Evolutionary conservation across 2,113 vertebrate species (phyloP), one percentile per base, ranked within the genome.

Genomic region (Galeopterus variegatus): DNA sequence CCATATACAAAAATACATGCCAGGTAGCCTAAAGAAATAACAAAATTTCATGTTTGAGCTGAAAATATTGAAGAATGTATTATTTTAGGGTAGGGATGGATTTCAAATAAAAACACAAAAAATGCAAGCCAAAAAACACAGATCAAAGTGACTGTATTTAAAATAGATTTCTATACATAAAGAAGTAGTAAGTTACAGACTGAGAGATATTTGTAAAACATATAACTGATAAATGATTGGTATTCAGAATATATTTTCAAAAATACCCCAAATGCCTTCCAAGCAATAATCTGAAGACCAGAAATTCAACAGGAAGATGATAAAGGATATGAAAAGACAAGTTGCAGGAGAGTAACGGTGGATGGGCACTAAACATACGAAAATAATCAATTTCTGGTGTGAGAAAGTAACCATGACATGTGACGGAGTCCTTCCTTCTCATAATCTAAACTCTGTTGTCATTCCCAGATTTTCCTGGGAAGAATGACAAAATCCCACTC

Each of bases 91-190:
- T 8, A 77, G 48, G 72, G 36, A 89, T 4, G 10, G 14, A 48
- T 79, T 95, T 93, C 85, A 92, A 72, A 26, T 45, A 94, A 75
- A 72, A 75, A 65, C 23, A 9, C 48, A 81, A 90, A 67, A 24
- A 64, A 23, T 11, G 58, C 21, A 94, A 73, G 15, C 11, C n/a
- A 76, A 77, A 96, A 48, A 8, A 64, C 52, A 15, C 11, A 11
- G 24, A 79, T 72, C 33, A 28, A 77, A 77, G 45, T 19, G 62
- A 65, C 3, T 60, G 10, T 45, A n/a, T 88, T 75, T 33, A 60
- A 88, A 73, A 11, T 24, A 60, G 36, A 48, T 12, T 36, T 50
- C 58, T 36, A 33, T 60, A 33, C 15, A 11, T 41, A 58, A 24
- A 77, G 56, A 69, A 41, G 31, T 28, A 56, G 73, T 4, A 33